Evolutionary conservation across 2,113 vertebrate species (phyloP).

Genomic region (Halcyon senegalensis): DNA sequence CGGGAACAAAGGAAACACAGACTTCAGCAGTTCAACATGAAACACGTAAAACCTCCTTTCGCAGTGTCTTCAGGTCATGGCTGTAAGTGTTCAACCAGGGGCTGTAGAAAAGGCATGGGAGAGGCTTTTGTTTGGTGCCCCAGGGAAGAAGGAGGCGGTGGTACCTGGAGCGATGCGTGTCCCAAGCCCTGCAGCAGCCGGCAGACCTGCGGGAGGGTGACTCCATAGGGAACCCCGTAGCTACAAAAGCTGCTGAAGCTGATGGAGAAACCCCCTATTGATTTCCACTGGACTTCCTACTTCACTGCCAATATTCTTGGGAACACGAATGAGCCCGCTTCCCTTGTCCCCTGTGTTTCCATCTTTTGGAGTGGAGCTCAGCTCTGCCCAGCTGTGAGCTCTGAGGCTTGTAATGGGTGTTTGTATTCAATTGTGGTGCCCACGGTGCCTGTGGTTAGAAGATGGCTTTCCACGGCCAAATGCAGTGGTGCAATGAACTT

Average conservation of each 20-base stretch:
- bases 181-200: accelerated
- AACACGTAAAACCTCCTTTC: neutral
- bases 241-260: neutral
- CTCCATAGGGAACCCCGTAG: neutral
- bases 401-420: neutral
- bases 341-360: too few relatives aligned
- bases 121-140: neutral
- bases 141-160: neutral
- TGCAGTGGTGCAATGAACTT: neutral
- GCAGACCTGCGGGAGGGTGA: neutral
- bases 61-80: neutral
- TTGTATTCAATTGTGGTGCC: neutral
- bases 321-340: neutral
- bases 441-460: neutral
- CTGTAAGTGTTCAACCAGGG: neutral
- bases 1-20: neutral
- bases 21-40: neutral
- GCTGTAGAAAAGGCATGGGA: neutral
- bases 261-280: neutral
- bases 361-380: neutral
- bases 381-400: neutral
- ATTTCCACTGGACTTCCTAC: neutral
- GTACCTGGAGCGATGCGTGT: accelerated
- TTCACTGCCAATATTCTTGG: neutral
- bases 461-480: neutral